Evolutionary conservation across 2,113 vertebrate species (phyloP).

Genomic region (Pygoscelis antarcticus): DNA sequence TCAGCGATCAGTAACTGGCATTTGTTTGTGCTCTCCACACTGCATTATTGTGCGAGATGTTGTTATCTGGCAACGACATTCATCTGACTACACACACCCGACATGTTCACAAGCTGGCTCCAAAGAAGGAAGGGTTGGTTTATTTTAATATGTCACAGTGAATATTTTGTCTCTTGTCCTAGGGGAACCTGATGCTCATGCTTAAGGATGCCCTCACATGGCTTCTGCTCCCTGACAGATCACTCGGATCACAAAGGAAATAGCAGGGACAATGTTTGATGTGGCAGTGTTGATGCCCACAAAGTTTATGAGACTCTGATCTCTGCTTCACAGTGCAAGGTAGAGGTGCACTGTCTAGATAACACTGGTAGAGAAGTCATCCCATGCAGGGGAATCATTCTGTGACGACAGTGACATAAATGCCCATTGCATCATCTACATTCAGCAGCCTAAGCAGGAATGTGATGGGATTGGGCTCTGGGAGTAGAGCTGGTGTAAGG

Average conservation of each 20-base stretch:
- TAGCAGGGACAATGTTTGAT: neutral
- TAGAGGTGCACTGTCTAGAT: accelerated
- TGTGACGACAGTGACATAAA: neutral
- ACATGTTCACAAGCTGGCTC: slow-evolving; percentile 1
- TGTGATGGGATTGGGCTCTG: neutral
- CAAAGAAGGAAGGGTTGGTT: slow-evolving; percentile 21
- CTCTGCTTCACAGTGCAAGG: neutral
- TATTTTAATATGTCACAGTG: slow-evolving; percentile 47
- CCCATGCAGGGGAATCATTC: neutral
- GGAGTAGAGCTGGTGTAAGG: neutral
- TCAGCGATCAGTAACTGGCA: slow-evolving; percentile 13
- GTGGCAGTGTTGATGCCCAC: neutral
- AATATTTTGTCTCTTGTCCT: neutral
- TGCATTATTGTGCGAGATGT: neutral
- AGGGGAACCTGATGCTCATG: neutral
- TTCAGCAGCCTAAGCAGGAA: neutral
- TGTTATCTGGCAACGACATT: slow-evolving; percentile 12
- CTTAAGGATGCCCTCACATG: neutral
- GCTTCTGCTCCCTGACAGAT: neutral
- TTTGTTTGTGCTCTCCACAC: neutral
- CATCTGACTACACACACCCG: slow-evolving; percentile 39
- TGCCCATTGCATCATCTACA: neutral
- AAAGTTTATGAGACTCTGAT: neutral
- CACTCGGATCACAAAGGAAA: neutral
- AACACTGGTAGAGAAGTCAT: neutral